Evolutionary conservation across 2,113 vertebrate species (phyloP).

Genomic region (Clarias macrocephalus): DNA sequence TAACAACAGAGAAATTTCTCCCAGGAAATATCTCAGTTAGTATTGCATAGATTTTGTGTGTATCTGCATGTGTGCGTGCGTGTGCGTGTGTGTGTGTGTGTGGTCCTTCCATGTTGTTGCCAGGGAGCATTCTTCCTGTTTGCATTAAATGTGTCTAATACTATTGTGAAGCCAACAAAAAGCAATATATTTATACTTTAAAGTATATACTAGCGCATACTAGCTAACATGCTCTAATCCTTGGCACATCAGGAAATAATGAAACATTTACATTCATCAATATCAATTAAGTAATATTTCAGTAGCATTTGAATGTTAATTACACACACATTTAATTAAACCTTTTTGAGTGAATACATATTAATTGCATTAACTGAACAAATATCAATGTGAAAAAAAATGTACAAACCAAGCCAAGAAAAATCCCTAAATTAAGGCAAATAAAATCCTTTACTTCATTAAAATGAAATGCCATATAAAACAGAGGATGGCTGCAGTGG

Average conservation of each 20-base stretch:
- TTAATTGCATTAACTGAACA: not conserved
- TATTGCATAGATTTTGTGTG: not conserved
- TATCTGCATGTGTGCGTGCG: not conserved
- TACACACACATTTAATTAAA: not conserved
- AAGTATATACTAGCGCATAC: not conserved
- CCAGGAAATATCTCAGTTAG: constrained; percentile 34
- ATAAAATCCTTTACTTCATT: not conserved
- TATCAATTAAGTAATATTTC: not conserved
- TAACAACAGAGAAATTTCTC: constrained; percentile 26
- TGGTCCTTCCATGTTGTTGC: not conserved
- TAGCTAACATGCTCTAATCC: not conserved
- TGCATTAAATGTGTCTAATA: not conserved
- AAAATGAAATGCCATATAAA: not conserved
- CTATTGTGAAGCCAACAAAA: not conserved
- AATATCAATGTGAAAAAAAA: not conserved
- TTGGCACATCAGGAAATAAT: not conserved
- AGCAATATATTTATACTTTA: not conserved
- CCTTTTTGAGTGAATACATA: not conserved
- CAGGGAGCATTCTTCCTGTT: not conserved
- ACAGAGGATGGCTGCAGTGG: not conserved
- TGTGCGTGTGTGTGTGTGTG: not conserved
- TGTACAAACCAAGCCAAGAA: not conserved
- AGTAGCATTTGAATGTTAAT: not conserved
- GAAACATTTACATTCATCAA: not conserved
- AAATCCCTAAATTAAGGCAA: not conserved